phyloP scores from a whole-genome alignment of 2,113 vertebrate genomes.

The Cottus gobio region DNA sequence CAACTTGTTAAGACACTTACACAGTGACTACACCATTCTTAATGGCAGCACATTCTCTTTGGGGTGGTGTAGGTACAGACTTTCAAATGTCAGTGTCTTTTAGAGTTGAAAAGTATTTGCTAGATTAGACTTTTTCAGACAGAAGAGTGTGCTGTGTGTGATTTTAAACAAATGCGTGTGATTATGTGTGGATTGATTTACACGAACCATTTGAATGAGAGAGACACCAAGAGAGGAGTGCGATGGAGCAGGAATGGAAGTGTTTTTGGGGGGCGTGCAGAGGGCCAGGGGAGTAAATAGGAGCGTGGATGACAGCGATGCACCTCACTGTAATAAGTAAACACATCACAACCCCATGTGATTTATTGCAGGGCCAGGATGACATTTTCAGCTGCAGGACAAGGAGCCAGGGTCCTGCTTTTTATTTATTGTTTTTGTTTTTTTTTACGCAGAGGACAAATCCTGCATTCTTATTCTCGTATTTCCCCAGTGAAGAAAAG shows the following conservation, averaged over 20 bases:
- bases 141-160: constrained; percentile 2
- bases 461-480: constrained; percentile 71
- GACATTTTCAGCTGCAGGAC: constrained; percentile 78
- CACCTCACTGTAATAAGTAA: constrained; percentile 81
- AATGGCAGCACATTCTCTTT: constrained; percentile 4
- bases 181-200: constrained; percentile 16
- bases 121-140: background rate
- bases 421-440: constrained; percentile 38
- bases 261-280: constrained; percentile 28
- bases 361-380: constrained; percentile 81
- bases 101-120: constrained; percentile 2
- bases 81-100: constrained; percentile 1
- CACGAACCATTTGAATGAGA: background rate
- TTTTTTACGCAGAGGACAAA: constrained; percentile 63
- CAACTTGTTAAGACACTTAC: constrained; percentile 43
- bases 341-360: constrained; percentile 78
- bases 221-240: background rate
- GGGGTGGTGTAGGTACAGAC: constrained; percentile 11
- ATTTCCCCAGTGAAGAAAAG: constrained; percentile 71
- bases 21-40: constrained; percentile 24
- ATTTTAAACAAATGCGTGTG: constrained; percentile 1
- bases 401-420: constrained; percentile 47
- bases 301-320: constrained; percentile 72
- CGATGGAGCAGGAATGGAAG: constrained; percentile 24
- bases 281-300: constrained; percentile 71